Conservation (phyloP, 2,888 invertebrate genomes). For the Salpingus planirostris region DNA sequence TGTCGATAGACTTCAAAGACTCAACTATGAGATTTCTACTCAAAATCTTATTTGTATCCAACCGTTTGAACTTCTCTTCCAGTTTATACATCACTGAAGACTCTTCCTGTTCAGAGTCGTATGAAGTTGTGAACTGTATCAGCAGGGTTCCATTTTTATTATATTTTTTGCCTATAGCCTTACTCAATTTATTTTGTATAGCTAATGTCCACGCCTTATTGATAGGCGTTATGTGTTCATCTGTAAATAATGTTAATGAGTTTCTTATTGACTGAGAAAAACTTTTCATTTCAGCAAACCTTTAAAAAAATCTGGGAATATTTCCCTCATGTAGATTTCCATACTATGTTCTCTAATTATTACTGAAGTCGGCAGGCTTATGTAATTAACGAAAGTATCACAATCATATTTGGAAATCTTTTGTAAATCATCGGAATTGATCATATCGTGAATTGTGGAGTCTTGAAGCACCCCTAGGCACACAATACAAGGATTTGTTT, state of each 20-base stretch:
- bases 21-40: slow-evolving; percentile 60
- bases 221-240: slow-evolving; percentile 34
- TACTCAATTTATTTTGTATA: slow-evolving; percentile 12
- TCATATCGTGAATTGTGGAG: slow-evolving; percentile 43
- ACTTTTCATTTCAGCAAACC: slow-evolving; percentile 18
- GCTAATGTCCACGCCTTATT: slow-evolving; percentile 15
- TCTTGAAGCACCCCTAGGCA: slow-evolving; percentile 67
- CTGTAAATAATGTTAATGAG: slow-evolving; percentile 9
- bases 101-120: slow-evolving; percentile 46
- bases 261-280: slow-evolving; percentile 1
- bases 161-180: slow-evolving; percentile 16
- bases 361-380: slow-evolving; percentile 62
- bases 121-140: slow-evolving; percentile 51
- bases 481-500: slow-evolving; percentile 51
- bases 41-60: no score
- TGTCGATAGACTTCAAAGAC: slow-evolving; percentile 43
- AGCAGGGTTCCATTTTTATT: slow-evolving; percentile 50
- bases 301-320: slow-evolving; percentile 45
- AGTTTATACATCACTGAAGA: slow-evolving; percentile 42
- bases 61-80: slow-evolving; percentile 29
- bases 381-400: slow-evolving; percentile 55
- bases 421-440: slow-evolving; percentile 46
- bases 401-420: slow-evolving; percentile 53
- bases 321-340: slow-evolving; percentile 47
- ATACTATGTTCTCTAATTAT: slow-evolving; percentile 60